Evolutionary conservation across 2,113 vertebrate species (phyloP).

Genomic region (Dicentrarchus labrax): DNA sequence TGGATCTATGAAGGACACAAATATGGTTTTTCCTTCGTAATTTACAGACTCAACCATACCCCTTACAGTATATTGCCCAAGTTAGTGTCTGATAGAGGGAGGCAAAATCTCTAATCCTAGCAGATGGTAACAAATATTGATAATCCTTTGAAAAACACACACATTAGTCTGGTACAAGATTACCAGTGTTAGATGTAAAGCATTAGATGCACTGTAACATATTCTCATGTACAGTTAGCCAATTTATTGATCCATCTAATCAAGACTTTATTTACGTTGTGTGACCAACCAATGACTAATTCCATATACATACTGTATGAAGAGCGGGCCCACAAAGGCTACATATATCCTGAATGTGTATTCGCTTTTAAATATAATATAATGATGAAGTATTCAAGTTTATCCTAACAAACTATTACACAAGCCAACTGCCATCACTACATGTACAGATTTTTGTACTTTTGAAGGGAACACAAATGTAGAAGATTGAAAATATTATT

Average conservation of each 20-base stretch:
- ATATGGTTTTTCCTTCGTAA: conserved; percentile 7
- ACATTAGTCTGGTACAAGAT: background rate
- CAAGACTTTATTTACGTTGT: background rate
- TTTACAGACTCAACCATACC: background rate
- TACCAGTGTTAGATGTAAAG: background rate
- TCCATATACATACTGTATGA: background rate
- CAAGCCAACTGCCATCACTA: background rate
- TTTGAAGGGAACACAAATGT: background rate
- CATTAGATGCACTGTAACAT: background rate
- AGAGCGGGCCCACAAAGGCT: background rate
- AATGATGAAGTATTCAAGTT: background rate
- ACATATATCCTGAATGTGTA: background rate
- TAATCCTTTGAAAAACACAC: background rate
- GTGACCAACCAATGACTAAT: background rate
- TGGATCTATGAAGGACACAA: background rate
- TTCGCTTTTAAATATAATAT: background rate
- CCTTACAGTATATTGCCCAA: background rate
- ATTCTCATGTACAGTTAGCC: background rate
- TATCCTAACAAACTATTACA: background rate
- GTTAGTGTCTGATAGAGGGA: background rate
- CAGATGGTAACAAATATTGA: background rate
- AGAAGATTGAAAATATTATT: background rate
- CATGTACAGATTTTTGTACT: background rate
- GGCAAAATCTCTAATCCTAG: background rate
- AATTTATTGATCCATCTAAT: background rate